Evolutionary conservation across 1,140 invertebrate genomes (phyloP), one percentile per base, ranked within the genome.

Genomic region (Hylaeus volcanicus): DNA sequence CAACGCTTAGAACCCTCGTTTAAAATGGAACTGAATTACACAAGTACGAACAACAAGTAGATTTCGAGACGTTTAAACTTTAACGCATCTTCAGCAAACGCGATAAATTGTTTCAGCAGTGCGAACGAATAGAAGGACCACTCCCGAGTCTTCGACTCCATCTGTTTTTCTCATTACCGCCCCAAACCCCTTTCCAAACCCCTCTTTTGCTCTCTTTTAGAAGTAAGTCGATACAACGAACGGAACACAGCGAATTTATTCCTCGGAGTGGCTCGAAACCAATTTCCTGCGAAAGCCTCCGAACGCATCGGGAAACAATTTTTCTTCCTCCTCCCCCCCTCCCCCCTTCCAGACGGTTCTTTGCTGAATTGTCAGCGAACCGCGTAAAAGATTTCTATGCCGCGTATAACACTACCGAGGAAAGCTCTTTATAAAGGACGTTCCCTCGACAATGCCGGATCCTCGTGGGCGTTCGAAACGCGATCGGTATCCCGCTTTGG

Each of bases 241-340:
- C 15, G 15, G 51, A 37, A 53, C 56, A 3, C 1, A 56, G 9
- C 15, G 48, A 71, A 63, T 55, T 51, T 77, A 56, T 77, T 4
- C 3, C 26, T 1, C 51, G 4, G 39, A 15, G 9, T 26, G n/a
- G 60, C 43, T 15, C 6, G 43, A 12, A 43, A 72, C 14, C 64
- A 58, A 76, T 76, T 76, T 58, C 41, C 66, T 39, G 37, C 43
- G 51, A 45, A 60, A 69, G 41, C 65, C n/a, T 2, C 26, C 55
- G 4, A 5, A 73, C 43, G 43, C 26, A 61, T 61, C 26, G 55
- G n/a, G 76, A 64, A 55, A 64, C 74, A 63, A 63, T 74, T 39
- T 43, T 45, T 39, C 55, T 3, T 56, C n/a, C 11, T 0, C 6
- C 41, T 45, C 43, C 43, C 2, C 48, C 1, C 55, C 5, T 14